These are phyloP conservation scores for Trichopoda pennipes DNA, from an alignment of 2,888 invertebrate species.

Conservation along the genomic window DNA sequence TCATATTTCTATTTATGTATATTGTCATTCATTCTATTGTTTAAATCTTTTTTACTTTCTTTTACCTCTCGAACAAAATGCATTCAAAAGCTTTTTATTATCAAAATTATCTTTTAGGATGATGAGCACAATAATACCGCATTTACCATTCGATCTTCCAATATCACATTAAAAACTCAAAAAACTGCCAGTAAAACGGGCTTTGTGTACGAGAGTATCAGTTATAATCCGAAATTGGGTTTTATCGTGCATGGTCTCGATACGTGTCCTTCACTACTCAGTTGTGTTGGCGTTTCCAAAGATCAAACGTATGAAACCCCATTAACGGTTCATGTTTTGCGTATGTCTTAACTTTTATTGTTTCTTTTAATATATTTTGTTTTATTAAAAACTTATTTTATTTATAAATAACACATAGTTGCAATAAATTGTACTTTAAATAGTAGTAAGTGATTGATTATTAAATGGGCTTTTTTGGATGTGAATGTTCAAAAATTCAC, in stretches of 20 bases:
- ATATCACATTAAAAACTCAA: constrained; percentile 63
- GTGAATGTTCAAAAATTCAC: constrained; percentile 13
- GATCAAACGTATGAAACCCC: constrained; percentile 34
- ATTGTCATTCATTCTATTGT: not conserved
- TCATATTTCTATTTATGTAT: not conserved
- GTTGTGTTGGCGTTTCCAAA: constrained; percentile 69
- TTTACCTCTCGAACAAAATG: not conserved
- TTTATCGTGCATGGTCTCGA: constrained; percentile 71
- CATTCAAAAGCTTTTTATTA: constrained; percentile 19
- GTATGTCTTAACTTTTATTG: constrained; percentile 57
- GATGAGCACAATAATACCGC: constrained; percentile 64
- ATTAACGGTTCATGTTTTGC: constrained; percentile 56
- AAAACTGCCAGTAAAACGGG: constrained; percentile 54
- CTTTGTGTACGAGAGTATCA: constrained; percentile 59
- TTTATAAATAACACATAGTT: constrained; percentile 36
- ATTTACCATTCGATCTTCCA: constrained; percentile 71
- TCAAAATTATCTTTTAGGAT: constrained; percentile 56
- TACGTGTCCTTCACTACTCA: constrained; percentile 58
- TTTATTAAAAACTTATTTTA: constrained; percentile 17
- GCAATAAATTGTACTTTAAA: constrained; percentile 1
- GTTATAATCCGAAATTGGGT: constrained; percentile 73
- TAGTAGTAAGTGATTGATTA: not conserved
- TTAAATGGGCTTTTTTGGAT: not conserved
- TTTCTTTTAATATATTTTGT: not conserved
- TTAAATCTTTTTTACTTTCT: no score